A percentile compares a stretch with the other conserved stretches of the same genome.
These are phyloP conservation scores for Leptopilina syphax DNA, from an alignment of 2,888 invertebrate genomes.

Conservation along the genomic window DNA sequence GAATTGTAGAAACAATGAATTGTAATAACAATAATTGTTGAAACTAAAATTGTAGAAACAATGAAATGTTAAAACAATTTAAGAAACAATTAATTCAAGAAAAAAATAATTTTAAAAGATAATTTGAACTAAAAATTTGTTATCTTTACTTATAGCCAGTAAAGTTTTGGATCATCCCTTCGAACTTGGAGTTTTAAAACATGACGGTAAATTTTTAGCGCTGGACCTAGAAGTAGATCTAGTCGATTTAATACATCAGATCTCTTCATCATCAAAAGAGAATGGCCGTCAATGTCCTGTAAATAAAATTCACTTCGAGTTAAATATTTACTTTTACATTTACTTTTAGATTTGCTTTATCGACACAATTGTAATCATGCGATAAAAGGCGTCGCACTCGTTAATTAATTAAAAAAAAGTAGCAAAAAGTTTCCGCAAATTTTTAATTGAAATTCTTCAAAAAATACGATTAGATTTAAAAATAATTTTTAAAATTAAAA, in stretches of 20 bases:
- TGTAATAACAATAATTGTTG: too few species aligned
- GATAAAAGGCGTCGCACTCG: too few species aligned
- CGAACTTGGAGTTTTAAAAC: constrained; percentile 90
- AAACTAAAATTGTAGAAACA: too few species aligned
- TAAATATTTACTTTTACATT: too few species aligned
- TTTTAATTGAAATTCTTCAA: too few species aligned
- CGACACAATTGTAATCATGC: too few species aligned
- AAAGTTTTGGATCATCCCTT: constrained; percentile 84
- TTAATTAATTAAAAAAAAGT: too few species aligned
- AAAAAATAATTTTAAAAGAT: constrained; percentile 46
- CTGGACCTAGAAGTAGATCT: constrained; percentile 91
- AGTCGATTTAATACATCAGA: constrained; percentile 90
- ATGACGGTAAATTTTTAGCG: constrained; percentile 89
- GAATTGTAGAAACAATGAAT: too few species aligned
- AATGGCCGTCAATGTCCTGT: constrained; percentile 94
- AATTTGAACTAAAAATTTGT: constrained; percentile 54
- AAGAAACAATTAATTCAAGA: neutral
- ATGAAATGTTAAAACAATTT: neutral
- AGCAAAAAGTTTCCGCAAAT: too few species aligned
- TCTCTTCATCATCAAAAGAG: constrained; percentile 89
- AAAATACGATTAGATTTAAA: too few species aligned
- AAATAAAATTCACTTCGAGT: constrained; percentile 53
- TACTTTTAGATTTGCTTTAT: too few species aligned
- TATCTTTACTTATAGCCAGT: constrained; percentile 81
- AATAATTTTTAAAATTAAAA: too few species aligned